Conservation (phyloP, 1,140 invertebrate species). For the Leptopilina clavipes region DNA sequence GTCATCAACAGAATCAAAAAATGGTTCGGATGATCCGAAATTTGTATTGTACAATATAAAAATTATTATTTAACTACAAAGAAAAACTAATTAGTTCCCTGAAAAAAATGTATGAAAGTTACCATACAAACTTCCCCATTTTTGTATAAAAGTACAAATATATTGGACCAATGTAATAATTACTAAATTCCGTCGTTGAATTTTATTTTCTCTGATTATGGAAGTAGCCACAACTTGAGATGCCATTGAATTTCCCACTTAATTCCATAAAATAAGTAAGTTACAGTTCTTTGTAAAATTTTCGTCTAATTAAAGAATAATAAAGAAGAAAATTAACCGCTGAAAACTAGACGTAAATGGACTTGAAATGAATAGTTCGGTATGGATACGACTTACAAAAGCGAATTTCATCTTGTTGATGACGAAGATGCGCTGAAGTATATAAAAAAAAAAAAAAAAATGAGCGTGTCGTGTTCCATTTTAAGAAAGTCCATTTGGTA, state of each 20-base stretch:
- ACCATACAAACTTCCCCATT: too few species aligned
- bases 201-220: not conserved
- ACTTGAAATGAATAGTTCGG: not conserved
- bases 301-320: not conserved
- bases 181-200: not conserved
- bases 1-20: too few species aligned
- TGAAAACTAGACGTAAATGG: conserved; percentile 8
- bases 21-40: too few species aligned
- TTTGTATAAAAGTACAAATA: too few species aligned
- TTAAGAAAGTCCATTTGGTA: not conserved
- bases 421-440: conserved; percentile 17
- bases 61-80: too few species aligned
- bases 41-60: too few species aligned
- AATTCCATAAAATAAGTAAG: not conserved
- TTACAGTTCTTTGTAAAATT: not conserved
- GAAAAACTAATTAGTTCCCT: too few species aligned
- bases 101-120: too few species aligned
- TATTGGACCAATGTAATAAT: too few species aligned
- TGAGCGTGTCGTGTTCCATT: conserved; percentile 22
- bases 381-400: not conserved
- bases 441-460: too few species aligned
- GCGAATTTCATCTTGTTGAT: not conserved
- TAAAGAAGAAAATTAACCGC: conserved; percentile 21
- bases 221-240: too few species aligned
- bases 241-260: not conserved